Evolutionary conservation across 2,113 vertebrate genomes (phyloP).

Genomic region (Procavia capensis): DNA sequence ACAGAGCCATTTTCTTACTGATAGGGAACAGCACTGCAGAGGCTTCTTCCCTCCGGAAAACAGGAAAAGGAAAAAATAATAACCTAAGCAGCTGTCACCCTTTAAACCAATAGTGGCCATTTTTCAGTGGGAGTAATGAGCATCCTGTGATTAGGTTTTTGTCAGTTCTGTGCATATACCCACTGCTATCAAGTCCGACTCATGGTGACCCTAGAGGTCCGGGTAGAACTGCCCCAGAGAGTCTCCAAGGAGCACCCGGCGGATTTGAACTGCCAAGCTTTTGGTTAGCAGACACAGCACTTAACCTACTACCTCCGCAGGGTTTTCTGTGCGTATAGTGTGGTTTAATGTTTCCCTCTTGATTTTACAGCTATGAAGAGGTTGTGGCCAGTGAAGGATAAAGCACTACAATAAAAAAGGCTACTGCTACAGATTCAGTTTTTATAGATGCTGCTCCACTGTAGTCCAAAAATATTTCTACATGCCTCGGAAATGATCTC

Average conservation of each 20-base stretch:
- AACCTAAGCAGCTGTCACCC: not conserved
- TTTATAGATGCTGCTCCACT: conserved; percentile 63
- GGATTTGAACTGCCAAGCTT: too few species aligned
- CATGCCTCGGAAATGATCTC: not conserved
- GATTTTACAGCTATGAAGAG: conserved; percentile 42
- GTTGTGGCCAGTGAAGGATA: conserved; percentile 42
- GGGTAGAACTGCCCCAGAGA: too few species aligned
- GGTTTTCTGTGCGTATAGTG: not conserved
- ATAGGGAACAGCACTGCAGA: not conserved
- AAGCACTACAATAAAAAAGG: conserved; percentile 59
- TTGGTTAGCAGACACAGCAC: too few species aligned
- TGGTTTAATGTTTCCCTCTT: conserved; percentile 42
- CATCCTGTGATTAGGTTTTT: not conserved
- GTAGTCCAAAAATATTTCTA: conserved; percentile 55
- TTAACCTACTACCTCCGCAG: too few species aligned
- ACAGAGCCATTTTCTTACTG: not conserved
- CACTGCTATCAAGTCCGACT: too few species aligned
- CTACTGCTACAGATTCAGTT: conserved; percentile 60
- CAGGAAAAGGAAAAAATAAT: not conserved
- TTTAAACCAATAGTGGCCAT: conserved; percentile 29
- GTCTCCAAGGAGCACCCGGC: too few species aligned
- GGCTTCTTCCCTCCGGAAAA: not conserved
- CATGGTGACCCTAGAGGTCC: too few species aligned
- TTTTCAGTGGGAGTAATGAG: not conserved
- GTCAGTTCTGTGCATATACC: too few species aligned